These are phyloP conservation scores for Acridotheres tristis DNA, from an alignment of 2,797 vertebrate species.

Conservation along the genomic window DNA sequence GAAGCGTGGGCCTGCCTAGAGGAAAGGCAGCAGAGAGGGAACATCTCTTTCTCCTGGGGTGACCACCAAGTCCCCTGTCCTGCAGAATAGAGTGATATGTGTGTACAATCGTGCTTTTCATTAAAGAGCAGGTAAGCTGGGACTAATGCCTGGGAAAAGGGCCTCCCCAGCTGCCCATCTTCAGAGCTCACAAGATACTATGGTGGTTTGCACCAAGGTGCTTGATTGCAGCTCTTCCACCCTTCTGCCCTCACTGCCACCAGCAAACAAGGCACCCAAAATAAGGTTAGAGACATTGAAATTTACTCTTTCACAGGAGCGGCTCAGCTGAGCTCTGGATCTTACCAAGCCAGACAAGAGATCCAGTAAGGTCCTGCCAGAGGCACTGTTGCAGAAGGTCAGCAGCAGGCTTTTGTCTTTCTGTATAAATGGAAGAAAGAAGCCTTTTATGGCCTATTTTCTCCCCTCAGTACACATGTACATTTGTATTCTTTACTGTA, in stretches of 20 bases:
- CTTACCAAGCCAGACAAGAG: fast-evolving
- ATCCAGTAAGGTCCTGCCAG: background rate
- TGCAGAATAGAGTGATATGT: fast-evolving
- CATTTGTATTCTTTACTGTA: background rate
- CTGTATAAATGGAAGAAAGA: background rate
- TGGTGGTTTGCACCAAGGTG: background rate
- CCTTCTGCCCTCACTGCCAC: background rate
- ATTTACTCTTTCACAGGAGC: background rate
- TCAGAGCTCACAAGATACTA: background rate
- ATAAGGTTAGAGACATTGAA: background rate
- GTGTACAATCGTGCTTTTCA: fast-evolving
- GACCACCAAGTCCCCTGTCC: fast-evolving
- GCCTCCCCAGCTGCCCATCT: background rate
- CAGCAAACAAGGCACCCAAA: background rate
- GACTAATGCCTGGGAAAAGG: fast-evolving
- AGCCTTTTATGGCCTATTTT: background rate
- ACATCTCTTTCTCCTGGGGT: background rate
- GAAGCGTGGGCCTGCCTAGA: background rate
- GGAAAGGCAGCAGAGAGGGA: background rate
- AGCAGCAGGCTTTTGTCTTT: background rate
- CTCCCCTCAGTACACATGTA: background rate
- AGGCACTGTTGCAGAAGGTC: background rate
- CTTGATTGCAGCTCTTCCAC: background rate
- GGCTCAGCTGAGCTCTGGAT: background rate
- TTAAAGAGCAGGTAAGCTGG: background rate